Conservation (phyloP, 2,888 invertebrate species). For the Galeopsomyia nigrocyanea region DNA sequence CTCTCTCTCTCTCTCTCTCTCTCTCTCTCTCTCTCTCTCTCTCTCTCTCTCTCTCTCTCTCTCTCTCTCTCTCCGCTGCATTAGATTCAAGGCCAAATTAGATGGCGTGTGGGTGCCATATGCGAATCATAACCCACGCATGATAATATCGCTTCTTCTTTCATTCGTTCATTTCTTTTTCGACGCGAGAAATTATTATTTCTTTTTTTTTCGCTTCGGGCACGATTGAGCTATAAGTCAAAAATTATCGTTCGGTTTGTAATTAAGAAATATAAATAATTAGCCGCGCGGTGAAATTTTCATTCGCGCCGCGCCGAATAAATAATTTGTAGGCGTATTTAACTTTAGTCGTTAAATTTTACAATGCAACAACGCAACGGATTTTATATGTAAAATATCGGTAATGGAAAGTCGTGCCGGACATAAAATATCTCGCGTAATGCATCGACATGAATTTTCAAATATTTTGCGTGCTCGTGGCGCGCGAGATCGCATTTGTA, state of each 20-base stretch:
- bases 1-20: too few species aligned
- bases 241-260: too few species aligned
- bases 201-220: conserved; percentile 3
- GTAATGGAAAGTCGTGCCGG: background rate
- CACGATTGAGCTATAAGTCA: background rate
- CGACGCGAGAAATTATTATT: background rate
- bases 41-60: too few species aligned
- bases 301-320: too few species aligned
- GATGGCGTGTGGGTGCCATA: conserved; percentile 53
- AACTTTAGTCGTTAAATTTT: too few species aligned
- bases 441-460: conserved; percentile 5
- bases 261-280: too few species aligned
- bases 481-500: conserved; percentile 19
- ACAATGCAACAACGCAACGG: too few species aligned
- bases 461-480: background rate
- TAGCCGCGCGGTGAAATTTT: too few species aligned
- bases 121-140: conserved; percentile 26
- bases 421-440: background rate
- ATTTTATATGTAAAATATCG: too few species aligned
- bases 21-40: too few species aligned
- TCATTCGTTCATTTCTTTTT: background rate
- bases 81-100: conserved; percentile 67
- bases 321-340: too few species aligned
- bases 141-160: background rate
- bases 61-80: conserved; percentile 49